Conservation (phyloP, 1,140 invertebrate genomes). For the Ceratina australensis region DNA sequence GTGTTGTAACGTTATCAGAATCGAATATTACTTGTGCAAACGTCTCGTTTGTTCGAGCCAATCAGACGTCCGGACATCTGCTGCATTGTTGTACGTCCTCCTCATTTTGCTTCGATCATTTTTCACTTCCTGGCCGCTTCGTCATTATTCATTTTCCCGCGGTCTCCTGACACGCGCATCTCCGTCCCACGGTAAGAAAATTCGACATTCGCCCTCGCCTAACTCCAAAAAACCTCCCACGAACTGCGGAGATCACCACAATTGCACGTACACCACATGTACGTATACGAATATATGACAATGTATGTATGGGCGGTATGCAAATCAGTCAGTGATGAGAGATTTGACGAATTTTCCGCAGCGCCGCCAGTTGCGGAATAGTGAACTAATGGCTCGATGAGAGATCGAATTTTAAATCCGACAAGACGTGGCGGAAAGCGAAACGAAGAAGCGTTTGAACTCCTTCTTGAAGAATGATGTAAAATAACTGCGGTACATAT, state of each 20-base stretch:
- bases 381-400: too few relatives aligned
- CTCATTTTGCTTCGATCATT: slow-evolving; percentile 74
- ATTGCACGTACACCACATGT: neutral
- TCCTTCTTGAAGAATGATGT: too few relatives aligned
- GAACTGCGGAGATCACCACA: slow-evolving; percentile 32
- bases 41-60: slow-evolving; percentile 73
- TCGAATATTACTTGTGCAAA: slow-evolving; percentile 73
- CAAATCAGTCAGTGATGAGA: too few relatives aligned
- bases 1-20: neutral
- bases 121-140: slow-evolving; percentile 47
- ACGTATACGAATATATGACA: neutral
- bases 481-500: too few relatives aligned
- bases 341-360: too few relatives aligned
- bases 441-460: too few relatives aligned
- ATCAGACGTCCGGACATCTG: slow-evolving; percentile 72
- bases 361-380: too few relatives aligned
- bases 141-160: slow-evolving; percentile 67
- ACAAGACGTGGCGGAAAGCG: too few relatives aligned
- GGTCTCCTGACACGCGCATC: slow-evolving; percentile 66
- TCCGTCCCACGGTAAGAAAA: slow-evolving; percentile 58
- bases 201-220: slow-evolving; percentile 63
- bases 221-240: slow-evolving; percentile 37
- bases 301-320: neutral
- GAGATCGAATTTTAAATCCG: too few relatives aligned
- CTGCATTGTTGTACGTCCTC: slow-evolving; percentile 70